These are phyloP conservation scores for Sclerodermus sp. DNA, from an alignment of 2,888 invertebrate genomes.

Conservation along the genomic window DNA sequence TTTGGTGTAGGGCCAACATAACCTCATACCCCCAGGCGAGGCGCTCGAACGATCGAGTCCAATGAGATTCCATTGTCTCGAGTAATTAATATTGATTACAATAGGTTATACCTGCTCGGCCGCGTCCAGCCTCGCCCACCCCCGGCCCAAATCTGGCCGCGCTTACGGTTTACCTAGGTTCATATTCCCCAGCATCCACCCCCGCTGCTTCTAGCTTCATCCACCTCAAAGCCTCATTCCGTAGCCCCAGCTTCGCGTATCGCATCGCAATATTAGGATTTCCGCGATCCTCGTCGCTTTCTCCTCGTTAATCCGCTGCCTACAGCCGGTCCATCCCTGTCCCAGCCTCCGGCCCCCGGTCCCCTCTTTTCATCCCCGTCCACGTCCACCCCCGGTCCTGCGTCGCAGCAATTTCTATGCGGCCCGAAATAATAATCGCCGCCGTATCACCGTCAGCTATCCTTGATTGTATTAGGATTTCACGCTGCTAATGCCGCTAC, in stretches of 20 bases:
- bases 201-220: background rate
- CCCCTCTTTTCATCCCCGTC: slow-evolving; percentile 1
- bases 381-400: slow-evolving; percentile 11
- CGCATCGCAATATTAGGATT: slow-evolving; percentile 47
- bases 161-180: slow-evolving; percentile 33
- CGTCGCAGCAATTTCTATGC: background rate
- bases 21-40: slow-evolving; percentile 34
- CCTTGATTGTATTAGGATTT: too few species aligned
- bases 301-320: background rate
- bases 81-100: slow-evolving; percentile 60
- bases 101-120: slow-evolving; percentile 53
- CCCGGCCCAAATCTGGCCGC: slow-evolving; percentile 6
- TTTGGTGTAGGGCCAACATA: slow-evolving; percentile 32
- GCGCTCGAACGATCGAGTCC: slow-evolving; percentile 56
- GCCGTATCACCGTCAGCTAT: too few species aligned
- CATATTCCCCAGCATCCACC: slow-evolving; percentile 4
- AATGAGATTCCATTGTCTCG: slow-evolving; percentile 59
- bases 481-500: too few species aligned
- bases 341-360: background rate
- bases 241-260: slow-evolving; percentile 13
- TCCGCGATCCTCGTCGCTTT: slow-evolving; percentile 31
- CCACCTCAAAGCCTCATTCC: too few species aligned
- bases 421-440: background rate
- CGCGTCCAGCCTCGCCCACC: slow-evolving; percentile 34
- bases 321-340: background rate